Percentiles rank a stretch among this genome's conserved stretches.
These are phyloP conservation scores for Drosophila peninsularis DNA, from an alignment of 2,888 invertebrate genomes.

Conservation along the genomic window DNA sequence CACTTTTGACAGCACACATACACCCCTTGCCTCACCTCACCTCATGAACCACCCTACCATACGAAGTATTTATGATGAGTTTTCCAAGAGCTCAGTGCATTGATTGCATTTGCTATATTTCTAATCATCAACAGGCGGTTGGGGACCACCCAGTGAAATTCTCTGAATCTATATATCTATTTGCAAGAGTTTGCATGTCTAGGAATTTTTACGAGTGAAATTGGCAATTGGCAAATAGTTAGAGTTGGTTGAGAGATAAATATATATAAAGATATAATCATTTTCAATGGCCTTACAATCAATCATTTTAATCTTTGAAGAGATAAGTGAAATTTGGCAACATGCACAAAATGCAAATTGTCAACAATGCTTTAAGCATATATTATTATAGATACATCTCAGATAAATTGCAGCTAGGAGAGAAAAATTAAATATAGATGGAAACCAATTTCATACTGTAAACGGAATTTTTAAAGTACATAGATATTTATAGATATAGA, in stretches of 20 bases:
- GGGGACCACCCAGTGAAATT: conserved; percentile 43
- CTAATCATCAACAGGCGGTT: conserved; percentile 8
- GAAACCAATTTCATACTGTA: no score
- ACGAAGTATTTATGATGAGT: conserved; percentile 47
- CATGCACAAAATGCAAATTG: no score
- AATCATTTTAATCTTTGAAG: not conserved
- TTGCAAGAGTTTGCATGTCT: conserved; percentile 20
- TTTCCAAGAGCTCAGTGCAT: conserved; percentile 39
- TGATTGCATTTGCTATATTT: conserved; percentile 27
- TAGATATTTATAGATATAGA: no score
- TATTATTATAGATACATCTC: no score
- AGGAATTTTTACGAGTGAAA: not conserved
- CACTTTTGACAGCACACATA: conserved; percentile 66
- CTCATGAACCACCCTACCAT: not conserved
- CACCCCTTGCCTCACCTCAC: not conserved
- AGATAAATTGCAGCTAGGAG: no score
- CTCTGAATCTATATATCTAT: not conserved
- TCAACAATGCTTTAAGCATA: not conserved
- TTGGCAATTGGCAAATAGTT: not conserved
- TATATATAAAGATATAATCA: not conserved
- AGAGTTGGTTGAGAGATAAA: not conserved
- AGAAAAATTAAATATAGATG: not conserved
- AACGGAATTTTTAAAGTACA: no score
- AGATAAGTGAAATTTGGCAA: not conserved
- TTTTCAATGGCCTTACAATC: not conserved